Evolutionary conservation across 2,888 invertebrate genomes (phyloP).

Genomic region (Gandaritis pyraliata): DNA sequence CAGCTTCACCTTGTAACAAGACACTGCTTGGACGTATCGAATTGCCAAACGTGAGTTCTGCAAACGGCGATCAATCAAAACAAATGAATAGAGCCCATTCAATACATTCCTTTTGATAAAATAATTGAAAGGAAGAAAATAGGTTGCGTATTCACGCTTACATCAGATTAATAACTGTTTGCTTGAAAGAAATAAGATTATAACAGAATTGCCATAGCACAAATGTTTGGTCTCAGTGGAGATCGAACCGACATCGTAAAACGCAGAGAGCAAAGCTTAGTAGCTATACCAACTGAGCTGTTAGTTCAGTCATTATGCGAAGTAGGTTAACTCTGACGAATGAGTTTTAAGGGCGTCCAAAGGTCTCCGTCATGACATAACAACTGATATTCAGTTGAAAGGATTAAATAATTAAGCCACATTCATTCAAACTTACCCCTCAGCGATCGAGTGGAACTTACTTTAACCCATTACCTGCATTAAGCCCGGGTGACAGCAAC

Average conservation of each 20-base stretch:
- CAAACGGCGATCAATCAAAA: constrained; percentile 53
- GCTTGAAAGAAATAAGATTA: neutral
- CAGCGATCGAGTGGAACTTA: constrained; percentile 18
- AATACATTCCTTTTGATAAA: constrained; percentile 23
- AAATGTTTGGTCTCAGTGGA: no score
- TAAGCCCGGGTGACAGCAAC: constrained; percentile 15
- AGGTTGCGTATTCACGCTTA: neutral
- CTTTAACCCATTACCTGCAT: constrained; percentile 24
- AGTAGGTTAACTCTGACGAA: no score
- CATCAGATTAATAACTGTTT: neutral
- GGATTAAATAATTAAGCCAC: constrained; percentile 4
- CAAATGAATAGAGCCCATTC: constrained; percentile 21
- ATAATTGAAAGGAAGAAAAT: constrained; percentile 16
- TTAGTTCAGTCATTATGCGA: neutral
- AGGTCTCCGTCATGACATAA: neutral
- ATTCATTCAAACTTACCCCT: constrained; percentile 19
- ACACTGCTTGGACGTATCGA: constrained; percentile 50
- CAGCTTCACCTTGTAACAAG: constrained; percentile 61
- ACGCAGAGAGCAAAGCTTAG: no score
- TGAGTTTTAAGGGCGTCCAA: no score
- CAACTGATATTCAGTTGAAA: constrained; percentile 1
- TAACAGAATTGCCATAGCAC: no score
- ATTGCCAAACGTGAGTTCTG: constrained; percentile 55
- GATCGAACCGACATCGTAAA: no score
- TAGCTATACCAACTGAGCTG: no score